Evolutionary conservation across 2,113 vertebrate genomes (phyloP).

Genomic region (Varanus komodoensis): DNA sequence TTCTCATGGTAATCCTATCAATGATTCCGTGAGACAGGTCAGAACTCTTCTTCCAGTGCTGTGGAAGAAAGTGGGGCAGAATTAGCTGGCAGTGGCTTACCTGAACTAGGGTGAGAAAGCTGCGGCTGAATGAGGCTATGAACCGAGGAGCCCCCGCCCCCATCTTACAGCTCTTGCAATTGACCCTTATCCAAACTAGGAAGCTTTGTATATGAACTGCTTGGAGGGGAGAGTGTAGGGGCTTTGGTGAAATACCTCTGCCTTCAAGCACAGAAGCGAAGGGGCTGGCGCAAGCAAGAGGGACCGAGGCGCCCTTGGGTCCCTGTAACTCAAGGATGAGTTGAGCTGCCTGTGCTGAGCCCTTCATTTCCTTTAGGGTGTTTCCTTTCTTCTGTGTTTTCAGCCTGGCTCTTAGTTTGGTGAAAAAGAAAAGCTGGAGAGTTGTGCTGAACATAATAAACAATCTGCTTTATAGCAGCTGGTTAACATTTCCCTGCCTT

Average conservation of each 20-base stretch:
- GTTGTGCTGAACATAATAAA: not conserved
- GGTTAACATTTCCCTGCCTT: constrained; percentile 73
- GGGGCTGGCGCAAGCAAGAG: not conserved
- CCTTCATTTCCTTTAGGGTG: not conserved
- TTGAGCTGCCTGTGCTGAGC: not conserved
- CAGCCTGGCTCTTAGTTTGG: rapidly evolving
- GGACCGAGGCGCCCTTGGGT: not conserved
- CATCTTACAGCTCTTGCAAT: not conserved
- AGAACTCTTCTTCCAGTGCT: not conserved
- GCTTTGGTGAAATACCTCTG: not conserved
- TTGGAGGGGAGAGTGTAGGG: not conserved
- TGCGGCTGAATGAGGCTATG: too few species aligned
- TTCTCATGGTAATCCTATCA: not conserved
- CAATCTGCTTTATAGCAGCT: constrained; percentile 58
- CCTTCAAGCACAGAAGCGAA: too few species aligned
- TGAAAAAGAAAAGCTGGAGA: constrained; percentile 10
- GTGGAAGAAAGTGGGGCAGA: too few species aligned
- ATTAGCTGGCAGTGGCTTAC: not conserved
- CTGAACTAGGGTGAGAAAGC: not conserved
- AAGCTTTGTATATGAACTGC: not conserved
- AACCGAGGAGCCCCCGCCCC: not conserved
- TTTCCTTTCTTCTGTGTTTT: not conserved
- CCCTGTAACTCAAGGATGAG: not conserved
- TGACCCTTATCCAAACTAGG: not conserved
- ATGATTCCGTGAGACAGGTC: not conserved